Base-by-base conservation (phyloP, 2,888 invertebrate genomes). In the Drosophila kuntzei region DNA sequence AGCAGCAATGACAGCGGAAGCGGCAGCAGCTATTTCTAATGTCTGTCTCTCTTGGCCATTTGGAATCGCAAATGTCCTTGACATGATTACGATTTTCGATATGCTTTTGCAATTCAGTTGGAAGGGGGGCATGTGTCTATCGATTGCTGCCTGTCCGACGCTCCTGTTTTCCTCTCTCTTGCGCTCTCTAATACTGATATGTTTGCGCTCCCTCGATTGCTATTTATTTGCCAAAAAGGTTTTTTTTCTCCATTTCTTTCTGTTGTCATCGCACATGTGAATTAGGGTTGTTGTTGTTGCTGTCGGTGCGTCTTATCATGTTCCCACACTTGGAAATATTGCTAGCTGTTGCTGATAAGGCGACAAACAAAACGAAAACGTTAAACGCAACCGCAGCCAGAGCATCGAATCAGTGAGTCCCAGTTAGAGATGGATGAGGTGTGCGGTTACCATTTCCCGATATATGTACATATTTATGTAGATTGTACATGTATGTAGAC, bases 41-140 rank as follows among this genome's bases (percentile, higher is more conserved):
- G 39, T n/a, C 41, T 66, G 49, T 3, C 60, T 54, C 32, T 37
- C 49, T 49, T 49, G 43, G 36, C 36, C 61, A 54, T 22, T 71
- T 66, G 49, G 55, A 36, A 20, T 43, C 18, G 32, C 54, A n/a
- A 43, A 58, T 76, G 76, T 76, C 76, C 76, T 76, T 76, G 76
- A 76, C 76, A 76, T 49, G 49, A 44, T 76, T 76, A 47, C 54
- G 46, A 58, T 72, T 50, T 59, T 39, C 51, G 71, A 63, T 66
- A 53, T 36, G 65, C 20, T 43, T 65, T 54, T 61, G 60, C 50
- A 37, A 9, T 32, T 25, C 14, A 11, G 3, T 2, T 32, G 18
- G 32, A 16, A 22, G 29, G 55, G 41, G 41, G 25, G 12, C 36
- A 18, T 27, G 16, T 53, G 61, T 43, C 49, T 71, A 75, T 75